Evolutionary conservation across 2,797 vertebrate genomes (phyloP).

Genomic region (Mus caroli): DNA sequence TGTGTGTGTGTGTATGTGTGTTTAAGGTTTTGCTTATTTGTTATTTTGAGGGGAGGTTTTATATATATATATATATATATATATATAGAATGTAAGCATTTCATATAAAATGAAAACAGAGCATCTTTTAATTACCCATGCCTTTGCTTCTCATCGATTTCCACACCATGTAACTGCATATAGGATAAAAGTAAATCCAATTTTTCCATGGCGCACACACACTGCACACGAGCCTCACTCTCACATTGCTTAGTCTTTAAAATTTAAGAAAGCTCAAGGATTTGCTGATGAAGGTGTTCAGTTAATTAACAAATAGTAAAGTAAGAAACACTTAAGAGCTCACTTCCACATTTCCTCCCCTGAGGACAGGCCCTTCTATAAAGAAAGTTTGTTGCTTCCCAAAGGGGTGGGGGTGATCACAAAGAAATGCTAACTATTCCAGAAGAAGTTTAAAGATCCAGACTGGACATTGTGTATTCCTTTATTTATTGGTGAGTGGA

Average conservation of each 20-base stretch:
- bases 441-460: conserved; percentile 37
- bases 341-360: conserved; percentile 57
- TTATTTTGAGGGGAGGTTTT: background rate
- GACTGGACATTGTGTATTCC: background rate
- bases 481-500: conserved; percentile 47
- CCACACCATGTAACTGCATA: conserved; percentile 9
- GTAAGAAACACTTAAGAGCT: conserved; percentile 74
- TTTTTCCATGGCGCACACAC: conserved; percentile 51
- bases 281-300: conserved; percentile 78
- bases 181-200: conserved; percentile 65
- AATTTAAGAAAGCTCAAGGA: conserved; percentile 57
- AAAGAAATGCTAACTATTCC: conserved; percentile 1
- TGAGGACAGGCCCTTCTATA: conserved; percentile 53
- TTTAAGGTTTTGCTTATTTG: background rate
- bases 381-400: conserved; percentile 67
- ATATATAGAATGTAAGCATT: conserved; percentile 43
- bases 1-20: background rate
- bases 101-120: conserved; percentile 66
- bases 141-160: conserved; percentile 69
- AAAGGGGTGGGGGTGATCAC: background rate
- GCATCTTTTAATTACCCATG: conserved; percentile 55
- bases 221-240: background rate
- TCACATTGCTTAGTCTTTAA: conserved; percentile 76
- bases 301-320: conserved; percentile 84
- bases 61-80: too few species aligned